Base-by-base conservation (phyloP, 1,140 invertebrate genomes). In the Drosophila orena region DNA sequence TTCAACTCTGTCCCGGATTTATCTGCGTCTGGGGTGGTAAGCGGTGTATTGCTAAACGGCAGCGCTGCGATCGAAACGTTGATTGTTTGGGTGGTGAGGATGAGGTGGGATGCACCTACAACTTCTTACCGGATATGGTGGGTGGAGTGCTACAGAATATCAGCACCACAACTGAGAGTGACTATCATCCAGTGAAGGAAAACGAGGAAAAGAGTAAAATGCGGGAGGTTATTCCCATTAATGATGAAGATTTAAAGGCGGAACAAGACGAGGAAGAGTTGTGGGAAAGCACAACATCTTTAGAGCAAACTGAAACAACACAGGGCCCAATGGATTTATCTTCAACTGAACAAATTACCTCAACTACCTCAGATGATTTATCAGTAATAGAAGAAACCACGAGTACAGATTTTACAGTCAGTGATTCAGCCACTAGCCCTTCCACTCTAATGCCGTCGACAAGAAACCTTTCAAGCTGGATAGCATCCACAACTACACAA, bases 31-130 rank as follows among this genome's bases (percentile, higher is more conserved):
- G 94, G 73, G 94, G 94, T 34, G 91, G 94, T 40, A 91, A 93
- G 66, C 94, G 94, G 88, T 97, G 96, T 90, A 92, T 97, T n/a
- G 92, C 95, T 0, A 93, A 92, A 44, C 93, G 94, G 62, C 91
- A 93, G 54, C 93, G 94, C 38, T 97, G 96, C 90, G 95, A 97
- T 83, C 94, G 94, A 79, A 93, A 94, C 47, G 94, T 96, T 2
- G 95, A 97, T 81, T 97, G 97, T 75, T 90, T 97, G 34, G 93
- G 94, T 34, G 96, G 94, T 11, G 96, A 97, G 88, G 97, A 97
- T 93, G 96, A 97, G 93, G 77, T 94, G 0, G 92, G 95, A 24
- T 97, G 96, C 88, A 50, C 62, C 53, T 92, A 92, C 44, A 92
- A 92, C 60, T 91, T 91, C 11, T 88, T 90, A 44, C 81, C 89